These are phyloP conservation scores for Ciconia nigra DNA, from an alignment of 2,797 vertebrate genomes.

Conservation along the genomic window DNA sequence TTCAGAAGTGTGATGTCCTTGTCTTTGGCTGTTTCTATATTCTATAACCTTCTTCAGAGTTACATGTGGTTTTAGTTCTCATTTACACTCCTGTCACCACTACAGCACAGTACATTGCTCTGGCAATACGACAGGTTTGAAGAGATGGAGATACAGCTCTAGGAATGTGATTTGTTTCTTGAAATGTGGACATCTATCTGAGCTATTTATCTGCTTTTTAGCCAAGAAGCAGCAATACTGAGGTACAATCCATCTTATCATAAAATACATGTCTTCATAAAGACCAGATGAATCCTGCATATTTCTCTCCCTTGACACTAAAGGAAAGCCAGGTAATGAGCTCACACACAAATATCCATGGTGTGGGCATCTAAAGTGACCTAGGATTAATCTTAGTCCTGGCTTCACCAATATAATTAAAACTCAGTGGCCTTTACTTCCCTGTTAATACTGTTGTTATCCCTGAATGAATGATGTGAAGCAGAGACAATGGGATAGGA, in stretches of 20 bases:
- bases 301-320: background rate
- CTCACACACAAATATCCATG: background rate
- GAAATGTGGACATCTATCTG: background rate
- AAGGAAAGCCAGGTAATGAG: background rate
- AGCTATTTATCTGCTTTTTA: background rate
- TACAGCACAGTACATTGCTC: background rate
- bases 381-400: background rate
- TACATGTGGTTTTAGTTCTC: background rate
- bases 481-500: background rate
- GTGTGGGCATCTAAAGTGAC: background rate
- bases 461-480: background rate
- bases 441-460: background rate
- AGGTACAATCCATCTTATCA: background rate
- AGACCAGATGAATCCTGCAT: background rate
- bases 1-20: background rate
- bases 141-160: background rate
- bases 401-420: background rate
- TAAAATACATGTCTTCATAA: background rate
- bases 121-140: background rate
- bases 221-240: background rate
- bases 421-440: background rate
- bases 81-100: background rate
- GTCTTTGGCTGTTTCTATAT: background rate
- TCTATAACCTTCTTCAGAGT: background rate
- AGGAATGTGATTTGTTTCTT: background rate